Evolutionary conservation across 2,797 vertebrate genomes (phyloP).

Genomic region (Tinamus major): DNA sequence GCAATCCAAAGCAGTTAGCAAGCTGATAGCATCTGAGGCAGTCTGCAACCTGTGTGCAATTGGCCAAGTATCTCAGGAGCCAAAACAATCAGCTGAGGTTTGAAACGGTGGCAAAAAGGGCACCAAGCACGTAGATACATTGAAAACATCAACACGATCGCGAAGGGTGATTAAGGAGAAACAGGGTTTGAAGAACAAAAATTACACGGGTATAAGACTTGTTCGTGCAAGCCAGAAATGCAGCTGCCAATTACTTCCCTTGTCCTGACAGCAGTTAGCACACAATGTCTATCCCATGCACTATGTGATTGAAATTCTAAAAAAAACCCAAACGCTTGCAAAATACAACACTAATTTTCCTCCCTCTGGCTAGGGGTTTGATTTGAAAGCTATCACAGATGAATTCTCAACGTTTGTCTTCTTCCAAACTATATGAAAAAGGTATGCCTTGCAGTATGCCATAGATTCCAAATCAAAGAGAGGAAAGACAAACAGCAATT

Average conservation of each 20-base stretch:
- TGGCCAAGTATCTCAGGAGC: fast-evolving
- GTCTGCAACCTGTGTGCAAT: neutral
- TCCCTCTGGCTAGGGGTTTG: neutral
- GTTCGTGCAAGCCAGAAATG: neutral
- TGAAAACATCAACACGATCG: neutral
- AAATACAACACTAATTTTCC: neutral
- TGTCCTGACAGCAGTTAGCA: neutral
- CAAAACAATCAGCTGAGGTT: neutral
- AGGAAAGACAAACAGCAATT: neutral
- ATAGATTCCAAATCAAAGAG: neutral
- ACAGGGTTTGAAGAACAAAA: neutral
- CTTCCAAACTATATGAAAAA: neutral
- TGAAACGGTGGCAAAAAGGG: neutral
- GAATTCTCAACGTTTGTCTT: neutral
- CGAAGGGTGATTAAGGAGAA: neutral
- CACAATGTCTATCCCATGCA: neutral
- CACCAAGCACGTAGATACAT: neutral
- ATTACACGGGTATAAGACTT: neutral
- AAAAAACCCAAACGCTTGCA: neutral
- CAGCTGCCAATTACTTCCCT: neutral
- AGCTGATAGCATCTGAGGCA: neutral
- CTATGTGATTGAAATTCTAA: neutral
- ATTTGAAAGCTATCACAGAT: neutral
- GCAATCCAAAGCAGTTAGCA: neutral
- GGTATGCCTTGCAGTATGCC: neutral